Base-by-base conservation (phyloP, 1,140 invertebrate genomes). In the Magallana gigas region DNA sequence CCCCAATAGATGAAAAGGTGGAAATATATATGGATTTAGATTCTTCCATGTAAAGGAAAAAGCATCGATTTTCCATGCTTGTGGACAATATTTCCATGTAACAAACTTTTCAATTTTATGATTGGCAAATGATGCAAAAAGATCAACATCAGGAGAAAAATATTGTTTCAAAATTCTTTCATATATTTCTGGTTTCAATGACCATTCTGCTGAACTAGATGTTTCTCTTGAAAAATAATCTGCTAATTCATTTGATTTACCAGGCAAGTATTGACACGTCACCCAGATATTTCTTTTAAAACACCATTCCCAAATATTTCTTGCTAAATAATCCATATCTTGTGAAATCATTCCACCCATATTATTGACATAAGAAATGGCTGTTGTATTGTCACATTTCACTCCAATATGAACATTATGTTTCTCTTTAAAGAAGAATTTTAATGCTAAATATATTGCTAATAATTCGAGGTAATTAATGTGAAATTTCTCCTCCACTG, bases 241-340 rank as follows among this genome's bases (percentile, higher is more conserved):
- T 60, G 91, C 91, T 23, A 23, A 59, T 80, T n/a, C 14, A 88
- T 91, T 91, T 64, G 83, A 11, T 64, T 57, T 16, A 85, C 88
- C 23, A 85, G 57, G 16, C 90, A n/a, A 84, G 82, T 90, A 12
- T 88, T 86, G 56, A 86, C 48, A 16, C 85, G 64, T 18, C 87
- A 48, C 36, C 36, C 36, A 48, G 3, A 48, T 48, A 48, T 48
- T 48, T 48, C 36, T 4, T 48, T 48, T n/a, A 57, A 84, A 86
- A 76, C 88, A 91, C 91, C 89, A 91, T 18, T 60, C 5, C 89
- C 89, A 91, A 16, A 91, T 90, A 9, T 87, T 11, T 12, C 12
- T 48, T 76, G 23, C 23, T 80, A 23, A 80, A 23, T 16, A 48
- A 48, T 48, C 36, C 36, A 48, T 48, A 48, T 80, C 12, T 80